A percentile compares a stretch with the other conserved stretches of the same genome.
Evolutionary conservation across 2,797 vertebrate genomes (phyloP).

Genomic region (Syngnathus rostellatus): DNA sequence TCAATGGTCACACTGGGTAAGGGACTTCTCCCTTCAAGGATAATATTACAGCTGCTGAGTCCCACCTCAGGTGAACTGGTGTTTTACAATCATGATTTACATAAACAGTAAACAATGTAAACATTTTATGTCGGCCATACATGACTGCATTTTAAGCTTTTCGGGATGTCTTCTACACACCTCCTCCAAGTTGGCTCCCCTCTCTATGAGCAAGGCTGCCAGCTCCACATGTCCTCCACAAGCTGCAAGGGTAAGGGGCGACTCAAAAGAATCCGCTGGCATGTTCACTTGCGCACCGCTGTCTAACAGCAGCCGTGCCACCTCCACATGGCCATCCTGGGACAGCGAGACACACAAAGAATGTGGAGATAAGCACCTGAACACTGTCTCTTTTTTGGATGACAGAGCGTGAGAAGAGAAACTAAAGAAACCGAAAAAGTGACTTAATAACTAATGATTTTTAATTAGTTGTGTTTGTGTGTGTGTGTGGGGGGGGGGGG

Average conservation of each 20-base stretch:
- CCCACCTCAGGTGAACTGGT: neutral
- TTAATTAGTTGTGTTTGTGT: no score
- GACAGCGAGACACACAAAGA: conserved; percentile 69
- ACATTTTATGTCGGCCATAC: neutral
- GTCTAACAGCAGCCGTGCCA: conserved; percentile 94
- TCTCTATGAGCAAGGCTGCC: conserved; percentile 91
- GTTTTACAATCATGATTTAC: neutral
- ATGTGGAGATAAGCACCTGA: conserved; percentile 71
- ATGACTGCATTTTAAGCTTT: neutral
- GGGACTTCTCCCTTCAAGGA: neutral
- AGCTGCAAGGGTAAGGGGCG: conserved; percentile 91
- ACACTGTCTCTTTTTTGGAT: conserved; percentile 10
- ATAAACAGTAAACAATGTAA: neutral
- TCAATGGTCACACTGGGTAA: neutral
- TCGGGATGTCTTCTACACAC: conserved; percentile 24
- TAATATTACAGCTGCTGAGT: neutral
- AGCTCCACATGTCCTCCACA: conserved; percentile 96
- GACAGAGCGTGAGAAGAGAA: no score
- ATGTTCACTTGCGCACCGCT: conserved; percentile 99
- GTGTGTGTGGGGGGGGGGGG: no score
- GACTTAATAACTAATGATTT: no score
- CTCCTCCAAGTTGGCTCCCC: conserved; percentile 97
- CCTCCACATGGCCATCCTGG: conserved; percentile 97
- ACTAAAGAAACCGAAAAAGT: no score
- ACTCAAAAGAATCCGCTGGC: conserved; percentile 98